Conservation (phyloP, 2,113 vertebrate genomes). For the Macaca mulatta region DNA sequence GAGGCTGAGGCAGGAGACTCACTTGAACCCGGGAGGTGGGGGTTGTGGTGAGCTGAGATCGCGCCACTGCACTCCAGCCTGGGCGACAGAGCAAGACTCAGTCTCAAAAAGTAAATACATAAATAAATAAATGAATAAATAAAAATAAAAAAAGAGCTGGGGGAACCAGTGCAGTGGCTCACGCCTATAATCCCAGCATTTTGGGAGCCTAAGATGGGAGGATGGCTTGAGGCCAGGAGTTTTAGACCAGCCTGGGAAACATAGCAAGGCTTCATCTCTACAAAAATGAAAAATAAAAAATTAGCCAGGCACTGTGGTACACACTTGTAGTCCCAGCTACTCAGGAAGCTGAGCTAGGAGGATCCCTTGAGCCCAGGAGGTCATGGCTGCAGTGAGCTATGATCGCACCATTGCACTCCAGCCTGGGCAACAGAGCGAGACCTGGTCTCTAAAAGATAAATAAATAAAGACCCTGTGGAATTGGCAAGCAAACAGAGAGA, state of each 20-base stretch:
- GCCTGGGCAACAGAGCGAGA: neutral
- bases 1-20: neutral
- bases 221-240: no score
- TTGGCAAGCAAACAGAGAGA: neutral
- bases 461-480: neutral
- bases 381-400: neutral
- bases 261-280: neutral
- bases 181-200: no score
- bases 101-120: neutral
- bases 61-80: neutral
- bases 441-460: neutral
- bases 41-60: neutral
- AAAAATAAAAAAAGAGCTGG: no score
- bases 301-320: neutral
- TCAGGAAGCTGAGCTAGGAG: neutral
- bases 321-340: neutral
- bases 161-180: no score
- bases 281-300: neutral
- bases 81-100: neutral
- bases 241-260: neutral
- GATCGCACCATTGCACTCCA: neutral
- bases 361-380: neutral
- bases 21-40: fast-evolving
- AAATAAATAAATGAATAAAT: neutral
- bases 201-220: no score